Evolutionary conservation across 2,113 vertebrate species (phyloP).

Genomic region (Pampusana beccarii): DNA sequence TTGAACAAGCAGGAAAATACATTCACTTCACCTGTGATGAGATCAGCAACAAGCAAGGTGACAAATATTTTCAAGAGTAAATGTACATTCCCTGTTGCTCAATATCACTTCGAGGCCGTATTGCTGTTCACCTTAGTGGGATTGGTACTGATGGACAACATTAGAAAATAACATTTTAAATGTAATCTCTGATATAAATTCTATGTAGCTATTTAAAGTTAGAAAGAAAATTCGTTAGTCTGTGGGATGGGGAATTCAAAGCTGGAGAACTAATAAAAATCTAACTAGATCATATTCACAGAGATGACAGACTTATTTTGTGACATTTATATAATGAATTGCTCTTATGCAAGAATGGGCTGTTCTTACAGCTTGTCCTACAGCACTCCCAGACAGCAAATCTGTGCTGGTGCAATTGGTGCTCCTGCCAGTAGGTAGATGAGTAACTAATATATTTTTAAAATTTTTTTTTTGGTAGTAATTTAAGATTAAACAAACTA

Average conservation of each 20-base stretch:
- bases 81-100: neutral
- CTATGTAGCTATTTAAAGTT: neutral
- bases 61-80: neutral
- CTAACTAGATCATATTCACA: neutral
- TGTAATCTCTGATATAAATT: neutral
- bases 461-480: neutral
- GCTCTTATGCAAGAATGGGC: neutral
- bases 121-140: neutral
- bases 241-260: neutral
- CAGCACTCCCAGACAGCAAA: neutral
- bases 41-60: neutral
- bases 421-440: neutral
- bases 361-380: neutral
- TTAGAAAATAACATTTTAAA: neutral
- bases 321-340: neutral
- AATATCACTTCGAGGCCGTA: neutral
- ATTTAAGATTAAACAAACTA: neutral
- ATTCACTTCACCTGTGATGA: neutral
- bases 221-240: neutral
- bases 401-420: neutral
- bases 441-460: neutral
- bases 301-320: neutral
- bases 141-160: neutral
- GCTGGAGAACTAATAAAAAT: neutral
- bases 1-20: neutral